Conservation (phyloP, 1,140 invertebrate genomes). For the Papilio glaucus region DNA sequence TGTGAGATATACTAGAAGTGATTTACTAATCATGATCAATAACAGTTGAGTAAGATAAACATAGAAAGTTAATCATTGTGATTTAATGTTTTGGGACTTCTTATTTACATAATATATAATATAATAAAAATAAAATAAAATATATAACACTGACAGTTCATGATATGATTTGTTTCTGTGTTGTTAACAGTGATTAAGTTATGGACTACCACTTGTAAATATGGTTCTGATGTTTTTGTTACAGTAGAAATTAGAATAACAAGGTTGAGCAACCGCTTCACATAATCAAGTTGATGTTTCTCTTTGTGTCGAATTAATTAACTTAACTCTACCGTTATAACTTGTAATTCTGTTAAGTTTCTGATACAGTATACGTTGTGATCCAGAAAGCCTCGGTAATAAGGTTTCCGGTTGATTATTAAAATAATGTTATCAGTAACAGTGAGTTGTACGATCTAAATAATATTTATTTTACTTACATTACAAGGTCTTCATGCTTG, state of each 20-base stretch:
- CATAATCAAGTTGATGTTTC: constrained; percentile 33
- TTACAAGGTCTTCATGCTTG: no score
- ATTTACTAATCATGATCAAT: no score
- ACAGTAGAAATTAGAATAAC: not conserved
- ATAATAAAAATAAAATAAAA: no score
- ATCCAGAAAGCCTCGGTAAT: not conserved
- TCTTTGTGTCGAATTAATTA: constrained; percentile 25
- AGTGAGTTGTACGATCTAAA: not conserved
- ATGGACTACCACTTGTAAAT: no score
- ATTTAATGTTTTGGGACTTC: no score
- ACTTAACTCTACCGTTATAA: constrained; percentile 6
- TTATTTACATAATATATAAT: no score
- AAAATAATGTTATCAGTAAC: not conserved
- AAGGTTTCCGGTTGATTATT: constrained; percentile 1
- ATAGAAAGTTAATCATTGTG: no score
- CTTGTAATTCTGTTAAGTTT: constrained; percentile 19
- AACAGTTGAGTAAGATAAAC: no score
- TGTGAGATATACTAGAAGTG: no score
- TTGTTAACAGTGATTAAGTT: no score
- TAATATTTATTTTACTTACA: not conserved
- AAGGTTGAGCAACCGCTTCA: not conserved
- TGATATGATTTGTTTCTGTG: no score
- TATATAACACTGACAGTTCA: no score
- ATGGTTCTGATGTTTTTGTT: not conserved
- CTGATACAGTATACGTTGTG: not conserved